Evolutionary conservation across 2,113 vertebrate species (phyloP).

Genomic region (Marmota monax): DNA sequence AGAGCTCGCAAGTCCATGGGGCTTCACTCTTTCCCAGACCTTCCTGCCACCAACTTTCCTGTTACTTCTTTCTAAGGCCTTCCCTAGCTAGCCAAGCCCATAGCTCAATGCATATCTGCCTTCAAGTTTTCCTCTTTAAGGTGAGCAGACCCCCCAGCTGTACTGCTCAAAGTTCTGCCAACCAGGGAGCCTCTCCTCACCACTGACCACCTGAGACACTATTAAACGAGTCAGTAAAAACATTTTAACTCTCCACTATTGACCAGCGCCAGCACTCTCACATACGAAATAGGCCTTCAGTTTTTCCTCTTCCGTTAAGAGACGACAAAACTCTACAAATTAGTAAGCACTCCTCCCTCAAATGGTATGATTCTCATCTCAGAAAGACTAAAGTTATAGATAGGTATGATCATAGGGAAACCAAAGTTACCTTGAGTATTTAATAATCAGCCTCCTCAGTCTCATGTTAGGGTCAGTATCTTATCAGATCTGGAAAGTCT

Average conservation of each 20-base stretch:
- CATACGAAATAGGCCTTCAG: not conserved
- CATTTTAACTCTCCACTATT: not conserved
- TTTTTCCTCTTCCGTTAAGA: not conserved
- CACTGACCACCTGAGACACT: not conserved
- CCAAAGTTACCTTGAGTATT: not conserved
- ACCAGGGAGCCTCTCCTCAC: not conserved
- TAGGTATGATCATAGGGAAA: not conserved
- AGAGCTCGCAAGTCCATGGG: not conserved
- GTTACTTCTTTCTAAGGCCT: not conserved
- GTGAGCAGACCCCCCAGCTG: not conserved
- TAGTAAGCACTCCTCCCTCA: not conserved
- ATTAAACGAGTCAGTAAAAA: not conserved
- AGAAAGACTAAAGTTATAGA: not conserved
- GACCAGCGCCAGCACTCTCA: not conserved
- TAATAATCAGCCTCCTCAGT: not conserved
- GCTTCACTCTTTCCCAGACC: not conserved
- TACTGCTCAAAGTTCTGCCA: not conserved
- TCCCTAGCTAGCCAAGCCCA: not conserved
- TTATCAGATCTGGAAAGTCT: not conserved
- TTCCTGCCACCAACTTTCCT: not conserved
- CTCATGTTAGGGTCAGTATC: not conserved
- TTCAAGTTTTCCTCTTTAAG: not conserved
- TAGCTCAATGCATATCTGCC: not conserved
- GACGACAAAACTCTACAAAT: not conserved
- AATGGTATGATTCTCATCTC: not conserved